Evolutionary conservation across 2,113 vertebrate genomes (phyloP).

Genomic region (Falco punctatus): DNA sequence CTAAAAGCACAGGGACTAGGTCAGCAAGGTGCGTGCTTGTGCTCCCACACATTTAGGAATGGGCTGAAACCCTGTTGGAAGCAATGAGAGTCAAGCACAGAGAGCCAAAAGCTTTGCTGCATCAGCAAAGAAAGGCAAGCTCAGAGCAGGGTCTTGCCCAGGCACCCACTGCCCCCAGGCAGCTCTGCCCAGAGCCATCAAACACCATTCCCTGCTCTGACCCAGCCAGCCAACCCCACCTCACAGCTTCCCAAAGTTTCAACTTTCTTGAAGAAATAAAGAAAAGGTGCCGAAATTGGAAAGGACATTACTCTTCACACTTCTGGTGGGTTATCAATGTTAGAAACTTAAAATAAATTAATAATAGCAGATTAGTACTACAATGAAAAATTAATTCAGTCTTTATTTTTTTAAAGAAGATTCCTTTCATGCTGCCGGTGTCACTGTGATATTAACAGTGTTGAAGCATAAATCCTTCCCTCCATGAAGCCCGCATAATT

Average conservation of each 20-base stretch:
- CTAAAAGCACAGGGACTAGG: background rate
- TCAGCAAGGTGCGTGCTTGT: background rate
- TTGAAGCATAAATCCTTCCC: slow-evolving; percentile 71
- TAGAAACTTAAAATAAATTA: slow-evolving; percentile 62
- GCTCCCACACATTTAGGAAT: background rate
- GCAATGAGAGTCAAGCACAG: background rate
- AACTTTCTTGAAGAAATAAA: background rate
- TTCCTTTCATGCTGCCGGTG: slow-evolving; percentile 37
- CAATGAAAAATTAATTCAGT: slow-evolving; percentile 47
- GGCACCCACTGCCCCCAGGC: background rate
- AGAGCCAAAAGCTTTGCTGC: background rate
- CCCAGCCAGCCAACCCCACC: background rate
- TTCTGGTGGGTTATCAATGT: slow-evolving; percentile 19
- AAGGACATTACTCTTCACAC: background rate
- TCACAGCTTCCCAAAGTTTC: background rate
- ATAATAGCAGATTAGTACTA: slow-evolving; percentile 46
- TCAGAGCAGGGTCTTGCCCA: background rate
- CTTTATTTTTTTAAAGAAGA: slow-evolving; percentile 46
- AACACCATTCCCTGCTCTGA: background rate
- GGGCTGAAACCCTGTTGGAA: background rate
- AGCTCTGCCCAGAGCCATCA: background rate
- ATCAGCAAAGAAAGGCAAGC: background rate
- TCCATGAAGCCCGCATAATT: slow-evolving; percentile 59
- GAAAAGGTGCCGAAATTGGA: background rate
- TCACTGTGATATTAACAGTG: slow-evolving; percentile 64